These are phyloP conservation scores for Manis crassicaudata DNA, from an alignment of 2,797 vertebrate species.

Conservation along the genomic window DNA sequence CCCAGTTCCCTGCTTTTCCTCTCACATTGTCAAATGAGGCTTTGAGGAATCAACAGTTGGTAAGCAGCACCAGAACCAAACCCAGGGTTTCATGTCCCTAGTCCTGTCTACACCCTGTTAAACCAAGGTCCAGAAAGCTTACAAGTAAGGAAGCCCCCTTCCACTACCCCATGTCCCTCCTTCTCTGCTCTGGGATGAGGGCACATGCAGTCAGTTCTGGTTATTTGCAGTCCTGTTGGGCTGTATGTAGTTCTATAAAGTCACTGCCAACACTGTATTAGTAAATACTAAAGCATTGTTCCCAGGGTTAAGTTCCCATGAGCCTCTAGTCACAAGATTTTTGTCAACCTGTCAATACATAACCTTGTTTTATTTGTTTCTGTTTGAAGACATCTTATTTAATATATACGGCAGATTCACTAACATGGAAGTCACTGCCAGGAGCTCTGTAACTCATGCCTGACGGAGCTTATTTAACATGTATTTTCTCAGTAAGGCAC, in stretches of 20 bases:
- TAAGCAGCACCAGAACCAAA: neutral
- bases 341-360: neutral
- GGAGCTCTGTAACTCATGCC: neutral
- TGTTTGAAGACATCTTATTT: neutral
- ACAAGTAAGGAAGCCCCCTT: too few relatives aligned
- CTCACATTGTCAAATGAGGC: neutral
- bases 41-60: too few relatives aligned
- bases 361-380: neutral
- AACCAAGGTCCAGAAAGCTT: neutral
- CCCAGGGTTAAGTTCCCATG: neutral
- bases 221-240: fast-evolving
- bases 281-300: too few relatives aligned
- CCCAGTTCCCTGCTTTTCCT: too few relatives aligned
- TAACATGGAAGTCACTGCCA: neutral
- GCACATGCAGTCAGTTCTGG: fast-evolving
- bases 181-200: neutral
- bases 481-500: neutral
- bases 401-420: neutral
- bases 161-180: fast-evolving
- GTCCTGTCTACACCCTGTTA: neutral
- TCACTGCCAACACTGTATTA: fast-evolving
- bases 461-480: neutral
- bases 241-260: neutral
- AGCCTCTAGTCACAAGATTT: neutral
- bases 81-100: neutral